phyloP scores from a whole-genome alignment of 2,113 vertebrate species.

The Epinephelus cyanopodus region DNA sequence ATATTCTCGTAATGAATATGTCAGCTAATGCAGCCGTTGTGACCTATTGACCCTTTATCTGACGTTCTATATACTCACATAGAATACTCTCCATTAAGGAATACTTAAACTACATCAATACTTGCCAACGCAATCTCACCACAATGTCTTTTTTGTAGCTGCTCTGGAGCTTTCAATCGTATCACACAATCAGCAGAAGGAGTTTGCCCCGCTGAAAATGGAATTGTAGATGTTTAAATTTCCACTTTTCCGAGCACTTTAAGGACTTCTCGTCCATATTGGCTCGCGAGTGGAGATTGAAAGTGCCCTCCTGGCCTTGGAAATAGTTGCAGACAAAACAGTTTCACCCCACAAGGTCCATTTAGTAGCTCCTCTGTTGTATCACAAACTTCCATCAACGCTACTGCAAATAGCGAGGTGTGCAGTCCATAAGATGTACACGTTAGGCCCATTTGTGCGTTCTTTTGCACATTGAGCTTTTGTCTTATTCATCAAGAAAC shows the following conservation, averaged over 20 bases:
- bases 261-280: background rate
- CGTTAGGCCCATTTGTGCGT: background rate
- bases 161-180: slow-evolving; percentile 5
- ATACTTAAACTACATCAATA: slow-evolving; percentile 1
- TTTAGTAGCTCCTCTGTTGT: slow-evolving; percentile 6
- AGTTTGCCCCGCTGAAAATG: background rate
- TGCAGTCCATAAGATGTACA: background rate
- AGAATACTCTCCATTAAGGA: background rate
- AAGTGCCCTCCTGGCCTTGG: background rate
- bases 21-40: background rate
- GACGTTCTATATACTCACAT: background rate
- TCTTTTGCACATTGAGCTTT: background rate
- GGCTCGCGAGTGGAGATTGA: slow-evolving; percentile 14
- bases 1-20: background rate
- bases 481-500: background rate
- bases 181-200: background rate
- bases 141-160: slow-evolving; percentile 3
- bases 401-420: background rate
- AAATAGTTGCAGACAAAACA: slow-evolving; percentile 4
- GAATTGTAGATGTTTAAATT: slow-evolving; percentile 14
- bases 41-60: background rate
- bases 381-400: slow-evolving; percentile 5
- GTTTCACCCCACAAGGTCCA: background rate
- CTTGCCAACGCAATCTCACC: background rate
- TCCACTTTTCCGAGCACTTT: slow-evolving; percentile 10